phyloP scores from a whole-genome alignment of 2,888 invertebrate species.

The Tipula lateralis region DNA sequence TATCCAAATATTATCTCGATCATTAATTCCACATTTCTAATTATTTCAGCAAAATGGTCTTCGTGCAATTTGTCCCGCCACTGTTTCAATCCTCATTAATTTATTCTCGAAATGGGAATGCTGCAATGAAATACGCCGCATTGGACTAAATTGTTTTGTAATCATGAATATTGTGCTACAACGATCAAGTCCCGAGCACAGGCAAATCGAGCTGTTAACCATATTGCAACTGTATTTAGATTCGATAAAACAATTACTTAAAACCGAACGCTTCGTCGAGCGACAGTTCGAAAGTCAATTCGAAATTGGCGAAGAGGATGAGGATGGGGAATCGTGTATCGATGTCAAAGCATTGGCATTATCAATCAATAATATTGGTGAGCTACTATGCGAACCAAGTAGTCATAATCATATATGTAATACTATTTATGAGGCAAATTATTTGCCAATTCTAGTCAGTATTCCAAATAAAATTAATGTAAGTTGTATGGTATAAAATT shows the following conservation, averaged over 20 bases:
- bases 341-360: slow-evolving; percentile 45
- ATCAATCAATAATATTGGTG: slow-evolving; percentile 45
- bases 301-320: slow-evolving; percentile 40
- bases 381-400: slow-evolving; percentile 41
- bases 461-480: slow-evolving; percentile 46
- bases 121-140: slow-evolving; percentile 45
- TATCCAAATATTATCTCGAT: background rate
- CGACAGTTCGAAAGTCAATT: slow-evolving; percentile 38
- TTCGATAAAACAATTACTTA: slow-evolving; percentile 45
- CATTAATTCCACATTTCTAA: background rate
- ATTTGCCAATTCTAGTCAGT: slow-evolving; percentile 46
- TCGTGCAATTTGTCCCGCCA: slow-evolving; percentile 58
- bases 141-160: slow-evolving; percentile 53
- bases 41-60: slow-evolving; percentile 54
- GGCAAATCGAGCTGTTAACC: slow-evolving; percentile 55
- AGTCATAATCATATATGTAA: slow-evolving; percentile 42
- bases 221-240: slow-evolving; percentile 49
- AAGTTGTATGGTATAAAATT: background rate
- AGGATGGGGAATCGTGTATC: slow-evolving; percentile 39
- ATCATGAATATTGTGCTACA: slow-evolving; percentile 55
- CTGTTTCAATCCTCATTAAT: slow-evolving; percentile 54
- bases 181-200: slow-evolving; percentile 55
- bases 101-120: slow-evolving; percentile 51
- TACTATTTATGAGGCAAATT: slow-evolving; percentile 47
- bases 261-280: slow-evolving; percentile 42